Conservation (phyloP, 2,113 vertebrate species). For the Otis tarda region DNA sequence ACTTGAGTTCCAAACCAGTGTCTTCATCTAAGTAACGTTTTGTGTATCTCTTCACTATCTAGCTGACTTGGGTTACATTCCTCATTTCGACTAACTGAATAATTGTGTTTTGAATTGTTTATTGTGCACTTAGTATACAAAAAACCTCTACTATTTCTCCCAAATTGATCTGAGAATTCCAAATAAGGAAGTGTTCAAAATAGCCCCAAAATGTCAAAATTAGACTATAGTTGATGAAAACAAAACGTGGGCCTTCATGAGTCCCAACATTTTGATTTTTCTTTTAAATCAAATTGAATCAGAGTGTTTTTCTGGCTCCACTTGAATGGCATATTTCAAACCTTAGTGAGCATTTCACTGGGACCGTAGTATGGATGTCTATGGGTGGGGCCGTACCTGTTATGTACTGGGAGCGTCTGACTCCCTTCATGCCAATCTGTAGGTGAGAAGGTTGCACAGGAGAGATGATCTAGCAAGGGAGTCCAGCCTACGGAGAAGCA, state of each 20-base stretch:
- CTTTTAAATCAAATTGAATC: background rate
- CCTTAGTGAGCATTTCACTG: background rate
- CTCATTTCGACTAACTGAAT: background rate
- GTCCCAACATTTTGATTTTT: background rate
- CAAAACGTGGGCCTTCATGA: background rate
- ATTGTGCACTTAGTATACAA: background rate
- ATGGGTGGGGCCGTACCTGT: background rate
- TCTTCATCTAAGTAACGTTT: background rate
- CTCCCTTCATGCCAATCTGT: background rate
- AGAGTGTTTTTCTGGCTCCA: background rate
- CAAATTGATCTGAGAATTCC: background rate
- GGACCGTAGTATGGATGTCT: background rate
- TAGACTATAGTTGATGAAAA: background rate
- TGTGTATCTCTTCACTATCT: background rate
- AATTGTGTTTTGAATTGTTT: background rate
- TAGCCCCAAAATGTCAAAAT: background rate
- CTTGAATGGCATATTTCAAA: background rate
- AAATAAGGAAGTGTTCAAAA: background rate
- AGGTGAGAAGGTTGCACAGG: background rate
- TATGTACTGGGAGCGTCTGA: background rate
- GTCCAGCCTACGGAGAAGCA: background rate
- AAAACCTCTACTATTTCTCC: background rate
- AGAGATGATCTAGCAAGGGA: background rate
- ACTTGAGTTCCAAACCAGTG: background rate
- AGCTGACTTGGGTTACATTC: background rate